Base-by-base conservation (phyloP, 2,888 invertebrate genomes). In the Cremastinae sp. region DNA sequence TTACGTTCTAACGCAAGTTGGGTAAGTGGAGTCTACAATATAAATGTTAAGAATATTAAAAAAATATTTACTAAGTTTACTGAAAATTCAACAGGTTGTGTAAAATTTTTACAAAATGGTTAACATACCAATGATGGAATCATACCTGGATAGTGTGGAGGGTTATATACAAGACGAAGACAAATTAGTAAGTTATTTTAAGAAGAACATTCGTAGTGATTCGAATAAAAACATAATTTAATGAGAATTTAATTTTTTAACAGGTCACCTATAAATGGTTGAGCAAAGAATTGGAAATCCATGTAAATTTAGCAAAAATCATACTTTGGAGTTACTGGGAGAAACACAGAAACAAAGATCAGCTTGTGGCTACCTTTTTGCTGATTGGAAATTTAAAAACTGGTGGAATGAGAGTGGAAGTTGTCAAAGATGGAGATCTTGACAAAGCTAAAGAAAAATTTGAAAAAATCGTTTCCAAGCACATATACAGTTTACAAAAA, bases 251-350 rank as follows among this genome's bases (percentile, higher is more conserved):
- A 41, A 43, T 47, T 69, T 56, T 22, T 20, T 62, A 38, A 59
- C 70, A 91, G 91, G 90, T 91, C 1, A 91, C 91, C 0, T 91
- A 91, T 77, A 90, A 90, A 82, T 90, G 89, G 88, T 80, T 91
- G 28, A 90, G 90, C 74, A 89, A 90, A 70, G 86, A 88, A 56
- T 78, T 91, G 0, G 88, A 89, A 71, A 81, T 91, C 41, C 91
- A 91, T 74, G 90, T 91, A 1, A 91, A 91, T 76, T 43, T 87
- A 9, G 88, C 91, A 1, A 91, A 91, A 73, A 86, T 90, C 53
- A 83, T 90, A 56, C 80, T 90, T 12, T 84, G 85, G 82, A 80
- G 86, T 70, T 90, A 88, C 77, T 84, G 85, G 78, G 79, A 85
- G 8, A 79, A 81, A n/a, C 74, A 86, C 47, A 82, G 83, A 64